A percentile compares a stretch with the other conserved stretches of the same genome.
phyloP scores from a whole-genome alignment of 1,140 invertebrate species.

The Drosophila obscura region DNA sequence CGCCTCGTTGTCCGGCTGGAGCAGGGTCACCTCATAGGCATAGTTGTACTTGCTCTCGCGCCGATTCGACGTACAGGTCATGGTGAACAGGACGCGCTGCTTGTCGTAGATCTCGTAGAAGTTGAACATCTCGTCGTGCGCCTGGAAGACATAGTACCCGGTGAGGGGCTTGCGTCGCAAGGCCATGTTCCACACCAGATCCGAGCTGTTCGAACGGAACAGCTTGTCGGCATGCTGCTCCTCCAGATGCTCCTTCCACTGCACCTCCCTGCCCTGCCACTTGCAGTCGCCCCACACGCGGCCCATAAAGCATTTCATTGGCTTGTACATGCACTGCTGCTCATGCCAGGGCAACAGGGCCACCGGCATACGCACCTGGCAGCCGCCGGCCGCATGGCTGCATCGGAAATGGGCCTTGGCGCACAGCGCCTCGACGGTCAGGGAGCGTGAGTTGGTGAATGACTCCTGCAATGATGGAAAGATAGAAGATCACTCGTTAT shows the following conservation, averaged over 20 bases:
- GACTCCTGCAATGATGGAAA: constrained; percentile 49
- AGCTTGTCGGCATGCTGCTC: constrained; percentile 66
- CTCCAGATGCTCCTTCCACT: constrained; percentile 81
- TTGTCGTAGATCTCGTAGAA: constrained; percentile 80
- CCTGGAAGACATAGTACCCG: constrained; percentile 79
- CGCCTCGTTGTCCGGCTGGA: constrained; percentile 72
- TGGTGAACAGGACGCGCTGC: constrained; percentile 74
- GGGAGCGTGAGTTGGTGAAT: constrained; percentile 75
- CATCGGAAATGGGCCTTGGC: constrained; percentile 81
- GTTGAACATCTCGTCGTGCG: constrained; percentile 79
- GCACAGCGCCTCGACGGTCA: constrained; percentile 78
- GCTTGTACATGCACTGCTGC: constrained; percentile 80
- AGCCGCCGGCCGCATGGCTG: constrained; percentile 69
- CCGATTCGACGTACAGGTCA: constrained; percentile 79
- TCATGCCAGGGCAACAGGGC: constrained; percentile 78
- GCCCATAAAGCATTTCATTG: constrained; percentile 83
- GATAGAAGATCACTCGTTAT: constrained; percentile 11
- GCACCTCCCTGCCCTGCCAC: constrained; percentile 75
- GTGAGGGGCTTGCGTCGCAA: constrained; percentile 65
- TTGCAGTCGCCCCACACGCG: constrained; percentile 80
- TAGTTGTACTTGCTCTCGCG: constrained; percentile 75
- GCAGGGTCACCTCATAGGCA: constrained; percentile 77
- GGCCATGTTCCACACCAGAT: constrained; percentile 75
- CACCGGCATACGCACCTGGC: constrained; percentile 72
- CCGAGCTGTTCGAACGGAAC: constrained; percentile 42